These are phyloP conservation scores for Thunnus thynnus DNA, from an alignment of 2,113 vertebrate genomes.

Conservation along the genomic window DNA sequence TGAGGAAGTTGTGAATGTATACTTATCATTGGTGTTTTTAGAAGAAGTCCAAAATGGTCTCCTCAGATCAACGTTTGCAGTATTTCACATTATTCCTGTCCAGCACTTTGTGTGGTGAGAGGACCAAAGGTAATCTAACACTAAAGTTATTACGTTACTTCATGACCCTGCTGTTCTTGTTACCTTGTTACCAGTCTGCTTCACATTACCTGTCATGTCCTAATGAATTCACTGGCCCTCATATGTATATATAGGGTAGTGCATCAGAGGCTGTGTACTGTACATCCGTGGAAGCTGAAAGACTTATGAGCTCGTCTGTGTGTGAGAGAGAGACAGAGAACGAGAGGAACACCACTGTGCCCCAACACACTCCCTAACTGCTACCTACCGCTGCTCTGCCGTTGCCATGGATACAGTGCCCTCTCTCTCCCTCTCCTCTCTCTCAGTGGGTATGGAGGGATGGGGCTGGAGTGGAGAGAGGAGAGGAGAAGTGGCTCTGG, in stretches of 20 bases:
- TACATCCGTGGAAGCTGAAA: constrained; percentile 46
- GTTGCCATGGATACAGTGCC: constrained; percentile 89
- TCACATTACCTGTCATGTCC: constrained; percentile 47
- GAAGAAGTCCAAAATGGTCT: too few species aligned
- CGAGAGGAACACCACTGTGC: constrained; percentile 78
- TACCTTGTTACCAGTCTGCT: constrained; percentile 33
- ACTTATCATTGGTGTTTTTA: too few species aligned
- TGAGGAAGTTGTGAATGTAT: too few species aligned
- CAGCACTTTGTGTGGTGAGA: not conserved
- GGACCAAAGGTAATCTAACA: not conserved
- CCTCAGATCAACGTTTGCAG: not conserved
- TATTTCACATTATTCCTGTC: not conserved
- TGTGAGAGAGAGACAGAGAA: constrained; percentile 59
- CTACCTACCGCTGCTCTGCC: constrained; percentile 83
- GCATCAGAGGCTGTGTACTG: constrained; percentile 10
- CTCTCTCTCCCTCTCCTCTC: constrained; percentile 68
- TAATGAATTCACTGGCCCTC: constrained; percentile 23
- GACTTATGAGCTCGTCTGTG: constrained; percentile 46
- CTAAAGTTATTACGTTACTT: constrained; percentile 2
- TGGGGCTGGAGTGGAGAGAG: constrained; percentile 77
- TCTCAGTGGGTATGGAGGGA: constrained; percentile 77
- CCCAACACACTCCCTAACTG: constrained; percentile 79
- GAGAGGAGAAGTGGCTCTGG: constrained; percentile 83
- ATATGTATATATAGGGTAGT: not conserved
- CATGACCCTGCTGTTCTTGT: not conserved